A percentile compares a stretch with the other conserved stretches of the same genome.
phyloP scores from a whole-genome alignment of 92 coral and sea anemone species.

The Actinostola sp. region DNA sequence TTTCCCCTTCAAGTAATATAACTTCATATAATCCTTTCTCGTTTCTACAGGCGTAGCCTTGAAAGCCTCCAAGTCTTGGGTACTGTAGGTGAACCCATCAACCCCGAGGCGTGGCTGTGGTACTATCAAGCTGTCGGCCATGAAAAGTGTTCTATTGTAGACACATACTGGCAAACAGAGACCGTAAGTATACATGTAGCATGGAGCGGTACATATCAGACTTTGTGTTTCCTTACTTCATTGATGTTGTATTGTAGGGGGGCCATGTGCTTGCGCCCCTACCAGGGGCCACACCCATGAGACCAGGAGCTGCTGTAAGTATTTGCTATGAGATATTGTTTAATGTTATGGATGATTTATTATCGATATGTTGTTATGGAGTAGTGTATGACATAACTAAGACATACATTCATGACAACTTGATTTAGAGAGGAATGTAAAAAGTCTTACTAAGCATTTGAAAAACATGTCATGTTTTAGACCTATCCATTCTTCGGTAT shows the following conservation, averaged over 20 bases:
- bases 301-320: conserved; percentile 98
- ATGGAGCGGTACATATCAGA: background rate
- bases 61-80: conserved; percentile 84
- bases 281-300: conserved; percentile 97
- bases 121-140: conserved; percentile 89
- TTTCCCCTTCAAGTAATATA: background rate
- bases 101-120: conserved; percentile 99
- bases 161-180: conserved; percentile 99
- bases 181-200: conserved; percentile 92
- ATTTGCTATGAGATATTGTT: background rate
- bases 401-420: too few species aligned
- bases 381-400: too few species aligned
- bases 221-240: background rate
- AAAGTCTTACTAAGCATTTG: too few species aligned
- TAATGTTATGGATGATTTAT: too few species aligned
- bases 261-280: conserved; percentile 95
- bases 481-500: conserved; percentile 97
- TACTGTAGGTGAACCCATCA: conserved; percentile 97
- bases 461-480: too few species aligned
- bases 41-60: conserved; percentile 66
- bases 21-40: background rate
- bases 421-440: too few species aligned
- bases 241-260: conserved; percentile 56
- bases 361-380: too few species aligned
- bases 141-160: conserved; percentile 81